Base-by-base conservation (phyloP, 2,113 vertebrate species). In the Phalacrocorax pelagicus region DNA sequence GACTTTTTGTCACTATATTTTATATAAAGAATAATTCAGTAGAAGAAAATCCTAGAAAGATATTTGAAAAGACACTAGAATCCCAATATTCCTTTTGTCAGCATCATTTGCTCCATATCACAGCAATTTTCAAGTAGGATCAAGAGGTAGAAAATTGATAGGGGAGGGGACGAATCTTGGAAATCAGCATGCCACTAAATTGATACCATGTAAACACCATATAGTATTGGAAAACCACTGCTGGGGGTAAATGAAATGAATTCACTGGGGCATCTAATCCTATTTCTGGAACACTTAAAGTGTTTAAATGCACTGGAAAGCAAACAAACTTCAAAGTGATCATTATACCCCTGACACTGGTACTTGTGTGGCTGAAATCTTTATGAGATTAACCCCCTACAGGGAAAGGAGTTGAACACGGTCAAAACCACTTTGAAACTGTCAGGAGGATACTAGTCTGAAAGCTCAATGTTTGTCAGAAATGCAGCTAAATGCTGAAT, bases 291-390 rank as follows among this genome's bases (percentile, higher is more conserved):
- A 98, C 97, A 97, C 96, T 98, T 98, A 98, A 97, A 98, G 89
- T 96, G 97, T 98, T 98, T 98, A 98, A 98, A 98, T 97, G 98
- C 97, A 97, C 97, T 98, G 96, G 96, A 97, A 98, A 98, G 97
- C 98, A 98, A 98, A 98, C 98, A 98, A 98, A 98, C 98, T 98
- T 98, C 98, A 98, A 98, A 98, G 98, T 95, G 96, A 98, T 98
- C 98, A 98, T 98, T 98, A 98, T 98, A 97, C 98, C 98, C 98
- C 98, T 98, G 98, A 98, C 97, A 98, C 98, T 98, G 97, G 98
- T 97, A 96, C 97, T 98, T 97, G 97, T 97, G 98, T 98, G 98
- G 97, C 98, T 98, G 98, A 98, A 98, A 98, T 98, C 98, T 98
- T 98, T 98, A 98, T 98, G 97, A 98, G 98, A 98, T 98, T 98